Conservation (phyloP, 2,113 vertebrate species). For the Enhydra lutris region DNA sequence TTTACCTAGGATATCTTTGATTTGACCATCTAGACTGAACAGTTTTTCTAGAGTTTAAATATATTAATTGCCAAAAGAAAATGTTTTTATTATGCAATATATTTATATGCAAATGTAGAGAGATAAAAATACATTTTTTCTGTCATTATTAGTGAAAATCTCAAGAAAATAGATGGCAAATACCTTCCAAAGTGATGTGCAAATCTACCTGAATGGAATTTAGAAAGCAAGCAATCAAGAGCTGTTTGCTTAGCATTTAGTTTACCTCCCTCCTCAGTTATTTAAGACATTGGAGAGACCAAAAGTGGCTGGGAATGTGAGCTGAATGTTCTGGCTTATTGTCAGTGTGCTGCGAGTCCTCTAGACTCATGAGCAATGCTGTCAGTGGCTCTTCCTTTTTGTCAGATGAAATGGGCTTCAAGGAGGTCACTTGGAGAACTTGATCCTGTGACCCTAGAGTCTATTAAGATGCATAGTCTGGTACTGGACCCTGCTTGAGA, state of each 20-base stretch:
- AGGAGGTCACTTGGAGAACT: background rate
- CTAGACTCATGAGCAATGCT: background rate
- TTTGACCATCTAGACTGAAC: background rate
- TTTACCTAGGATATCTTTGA: background rate
- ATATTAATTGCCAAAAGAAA: background rate
- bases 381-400: background rate
- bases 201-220: background rate
- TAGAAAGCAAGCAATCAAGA: background rate
- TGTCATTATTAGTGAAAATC: background rate
- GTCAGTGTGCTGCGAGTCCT: background rate
- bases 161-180: background rate
- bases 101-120: background rate
- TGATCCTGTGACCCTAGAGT: background rate
- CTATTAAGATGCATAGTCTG: background rate
- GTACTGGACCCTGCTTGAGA: background rate
- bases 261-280: background rate
- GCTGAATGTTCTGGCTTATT: background rate
- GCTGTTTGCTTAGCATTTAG: background rate
- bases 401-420: background rate
- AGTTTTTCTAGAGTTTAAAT: background rate
- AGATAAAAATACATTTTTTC: background rate
- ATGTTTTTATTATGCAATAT: background rate
- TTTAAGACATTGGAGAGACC: background rate
- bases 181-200: background rate
- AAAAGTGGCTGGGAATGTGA: background rate